These are phyloP conservation scores for Heliconius sara DNA, from an alignment of 2,888 invertebrate species.

Conservation along the genomic window DNA sequence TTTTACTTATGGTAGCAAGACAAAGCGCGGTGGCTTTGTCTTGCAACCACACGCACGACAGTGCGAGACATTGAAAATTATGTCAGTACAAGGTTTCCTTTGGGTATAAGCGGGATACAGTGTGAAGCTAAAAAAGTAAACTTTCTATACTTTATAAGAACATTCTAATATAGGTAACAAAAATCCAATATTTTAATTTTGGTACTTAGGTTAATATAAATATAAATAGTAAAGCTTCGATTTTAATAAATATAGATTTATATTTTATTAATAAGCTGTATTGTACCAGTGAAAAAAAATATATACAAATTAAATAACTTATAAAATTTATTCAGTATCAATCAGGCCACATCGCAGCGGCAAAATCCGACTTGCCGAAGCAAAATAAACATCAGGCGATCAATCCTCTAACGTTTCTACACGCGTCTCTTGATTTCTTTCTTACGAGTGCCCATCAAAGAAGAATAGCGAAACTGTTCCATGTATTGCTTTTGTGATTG, in stretches of 20 bases:
- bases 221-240: no score
- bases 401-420: slow-evolving; percentile 47
- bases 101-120: no score
- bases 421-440: slow-evolving; percentile 47
- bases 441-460: slow-evolving; percentile 48
- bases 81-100: no score
- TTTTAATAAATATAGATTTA: neutral
- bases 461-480: slow-evolving; percentile 42
- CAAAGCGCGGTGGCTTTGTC: no score
- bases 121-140: no score
- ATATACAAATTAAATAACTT: neutral
- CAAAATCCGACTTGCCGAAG: slow-evolving; percentile 31
- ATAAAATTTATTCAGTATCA: slow-evolving; percentile 16
- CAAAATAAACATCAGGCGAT: slow-evolving; percentile 46
- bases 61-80: no score
- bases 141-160: no score
- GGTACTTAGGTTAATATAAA: neutral
- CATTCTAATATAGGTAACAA: no score
- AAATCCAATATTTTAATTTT: neutral
- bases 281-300: neutral
- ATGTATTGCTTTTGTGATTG: slow-evolving; percentile 44
- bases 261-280: neutral
- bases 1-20: no score
- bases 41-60: no score
- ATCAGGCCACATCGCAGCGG: slow-evolving; percentile 34